Evolutionary conservation across 2,113 vertebrate genomes (phyloP).

Genomic region (Channa maculata): DNA sequence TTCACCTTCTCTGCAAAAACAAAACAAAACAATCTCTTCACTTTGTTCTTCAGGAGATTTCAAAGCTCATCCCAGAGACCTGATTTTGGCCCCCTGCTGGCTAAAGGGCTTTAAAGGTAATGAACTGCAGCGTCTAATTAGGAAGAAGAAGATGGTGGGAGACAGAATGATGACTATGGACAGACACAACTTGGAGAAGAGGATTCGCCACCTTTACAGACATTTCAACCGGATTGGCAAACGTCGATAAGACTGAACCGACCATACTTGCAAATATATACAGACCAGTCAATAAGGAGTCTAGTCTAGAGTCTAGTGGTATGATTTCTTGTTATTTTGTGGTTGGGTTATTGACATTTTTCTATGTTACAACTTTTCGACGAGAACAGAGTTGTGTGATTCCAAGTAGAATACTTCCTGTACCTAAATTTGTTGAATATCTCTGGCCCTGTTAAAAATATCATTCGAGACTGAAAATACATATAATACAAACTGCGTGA

Average conservation of each 20-base stretch:
- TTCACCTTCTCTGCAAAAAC: too few relatives aligned
- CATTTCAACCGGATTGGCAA: slow-evolving; percentile 91
- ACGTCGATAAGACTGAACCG: slow-evolving; percentile 81
- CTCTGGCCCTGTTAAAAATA: neutral
- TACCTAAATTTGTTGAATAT: neutral
- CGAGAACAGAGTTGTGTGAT: neutral
- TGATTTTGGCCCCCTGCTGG: slow-evolving; percentile 91
- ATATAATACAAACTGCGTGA: neutral
- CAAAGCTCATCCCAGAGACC: slow-evolving; percentile 88
- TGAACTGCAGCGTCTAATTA: slow-evolving; percentile 89
- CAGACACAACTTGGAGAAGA: slow-evolving; percentile 89
- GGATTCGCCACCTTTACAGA: slow-evolving; percentile 90
- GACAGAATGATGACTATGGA: slow-evolving; percentile 90
- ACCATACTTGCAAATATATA: neutral
- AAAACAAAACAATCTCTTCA: neutral
- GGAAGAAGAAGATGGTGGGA: slow-evolving; percentile 92
- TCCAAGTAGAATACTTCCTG: neutral
- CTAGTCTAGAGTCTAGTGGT: neutral
- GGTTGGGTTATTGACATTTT: too few relatives aligned
- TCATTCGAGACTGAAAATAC: slow-evolving; percentile 7
- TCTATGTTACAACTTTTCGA: too few relatives aligned
- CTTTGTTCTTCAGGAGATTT: slow-evolving; percentile 86
- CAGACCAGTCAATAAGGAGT: slow-evolving; percentile 22
- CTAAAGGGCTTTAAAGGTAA: slow-evolving; percentile 91
- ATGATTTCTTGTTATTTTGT: slow-evolving; percentile 19